Percentiles rank a stretch among this genome's conserved stretches.
phyloP scores from a whole-genome alignment of 1,140 invertebrate species.

The Idris sp. region DNA sequence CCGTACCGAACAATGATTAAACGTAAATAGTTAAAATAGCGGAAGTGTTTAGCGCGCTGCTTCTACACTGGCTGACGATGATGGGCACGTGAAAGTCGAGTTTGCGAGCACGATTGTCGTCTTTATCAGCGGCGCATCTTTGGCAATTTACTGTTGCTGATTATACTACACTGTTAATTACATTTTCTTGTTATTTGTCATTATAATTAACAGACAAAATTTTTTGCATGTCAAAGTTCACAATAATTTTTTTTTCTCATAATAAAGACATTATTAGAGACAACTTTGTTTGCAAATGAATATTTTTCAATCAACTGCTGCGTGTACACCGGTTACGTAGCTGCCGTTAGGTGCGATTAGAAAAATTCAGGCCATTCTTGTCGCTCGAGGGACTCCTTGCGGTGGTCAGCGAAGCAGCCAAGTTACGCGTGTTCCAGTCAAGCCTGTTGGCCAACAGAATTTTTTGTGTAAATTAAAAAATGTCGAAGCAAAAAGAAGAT shows the following conservation, averaged over 20 bases:
- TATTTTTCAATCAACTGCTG: too few relatives aligned
- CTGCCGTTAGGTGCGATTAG: slow-evolving; percentile 54
- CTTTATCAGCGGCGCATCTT: slow-evolving; percentile 12
- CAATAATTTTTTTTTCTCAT: too few relatives aligned
- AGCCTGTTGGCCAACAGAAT: slow-evolving; percentile 20
- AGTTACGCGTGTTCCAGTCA: too few relatives aligned
- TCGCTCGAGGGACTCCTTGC: slow-evolving; percentile 57
- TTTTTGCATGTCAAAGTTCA: too few relatives aligned
- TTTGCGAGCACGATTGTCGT: slow-evolving; percentile 40
- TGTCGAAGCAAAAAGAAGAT: too few relatives aligned
- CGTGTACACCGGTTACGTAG: slow-evolving; percentile 40
- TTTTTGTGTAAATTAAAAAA: too few relatives aligned
- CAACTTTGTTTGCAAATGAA: too few relatives aligned
- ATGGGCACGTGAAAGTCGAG: slow-evolving; percentile 52
- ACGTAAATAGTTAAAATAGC: slow-evolving; percentile 42
- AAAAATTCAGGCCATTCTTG: slow-evolving; percentile 61
- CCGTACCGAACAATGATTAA: slow-evolving; percentile 44
- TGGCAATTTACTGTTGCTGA: slow-evolving; percentile 34
- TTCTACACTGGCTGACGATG: slow-evolving; percentile 35
- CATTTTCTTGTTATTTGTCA: slow-evolving; percentile 30
- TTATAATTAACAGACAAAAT: too few relatives aligned
- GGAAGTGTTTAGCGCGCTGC: slow-evolving; percentile 52
- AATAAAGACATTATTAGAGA: too few relatives aligned
- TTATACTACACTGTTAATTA: slow-evolving; percentile 47
- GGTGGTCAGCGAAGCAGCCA: too few relatives aligned